Percentiles rank a stretch among this genome's conserved stretches.
Conservation (phyloP, 2,888 invertebrate genomes). For the Tenthredo scrophulariae region DNA sequence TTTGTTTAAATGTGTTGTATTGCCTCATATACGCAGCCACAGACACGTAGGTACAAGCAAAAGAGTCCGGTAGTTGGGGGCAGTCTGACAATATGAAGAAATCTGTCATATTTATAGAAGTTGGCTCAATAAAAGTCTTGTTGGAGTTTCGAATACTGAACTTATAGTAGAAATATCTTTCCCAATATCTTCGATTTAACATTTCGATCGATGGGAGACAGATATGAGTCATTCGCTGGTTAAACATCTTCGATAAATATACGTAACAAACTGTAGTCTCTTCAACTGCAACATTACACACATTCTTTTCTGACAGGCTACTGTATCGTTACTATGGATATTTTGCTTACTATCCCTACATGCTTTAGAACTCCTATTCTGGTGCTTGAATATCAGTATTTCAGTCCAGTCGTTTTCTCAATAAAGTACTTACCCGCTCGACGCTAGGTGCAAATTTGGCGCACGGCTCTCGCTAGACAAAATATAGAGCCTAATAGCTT, state of each 20-base stretch:
- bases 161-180: neutral
- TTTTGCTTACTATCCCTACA: neutral
- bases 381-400: neutral
- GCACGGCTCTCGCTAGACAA: neutral
- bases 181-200: neutral
- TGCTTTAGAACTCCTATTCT: neutral
- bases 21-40: neutral
- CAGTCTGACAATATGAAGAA: neutral
- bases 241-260: neutral
- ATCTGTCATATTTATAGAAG: neutral
- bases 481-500: neutral
- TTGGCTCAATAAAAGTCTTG: neutral
- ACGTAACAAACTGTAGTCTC: neutral
- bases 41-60: neutral
- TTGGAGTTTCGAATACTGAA: neutral
- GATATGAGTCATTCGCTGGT: neutral
- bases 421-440: neutral
- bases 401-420: neutral
- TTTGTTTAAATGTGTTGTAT: neutral
- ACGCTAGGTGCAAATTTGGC: neutral
- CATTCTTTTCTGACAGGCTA: neutral
- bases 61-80: neutral
- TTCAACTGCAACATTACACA: neutral
- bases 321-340: neutral
- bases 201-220: neutral